Evolutionary conservation across 1,140 invertebrate species (phyloP).

Genomic region (Elymnias hypermnestra): DNA sequence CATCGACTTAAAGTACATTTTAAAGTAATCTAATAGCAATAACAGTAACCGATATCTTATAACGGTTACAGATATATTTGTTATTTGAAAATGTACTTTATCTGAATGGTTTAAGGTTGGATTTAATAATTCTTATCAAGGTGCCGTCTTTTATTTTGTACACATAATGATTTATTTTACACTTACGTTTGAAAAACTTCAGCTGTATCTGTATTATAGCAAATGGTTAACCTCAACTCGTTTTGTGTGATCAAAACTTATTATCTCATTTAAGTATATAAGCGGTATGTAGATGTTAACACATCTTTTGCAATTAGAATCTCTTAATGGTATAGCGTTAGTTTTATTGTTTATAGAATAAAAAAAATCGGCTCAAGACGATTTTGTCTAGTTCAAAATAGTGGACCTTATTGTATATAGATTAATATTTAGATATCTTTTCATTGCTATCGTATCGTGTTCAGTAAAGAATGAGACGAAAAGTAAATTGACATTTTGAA

Average conservation of each 20-base stretch:
- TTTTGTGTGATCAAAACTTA: conserved; percentile 11
- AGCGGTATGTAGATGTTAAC: conserved; percentile 2
- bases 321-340: conserved; percentile 26
- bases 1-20: no score
- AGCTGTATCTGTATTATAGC: not conserved
- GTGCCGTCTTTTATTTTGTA: no score
- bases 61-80: no score
- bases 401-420: conserved; percentile 33
- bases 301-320: conserved; percentile 17
- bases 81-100: no score
- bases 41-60: no score
- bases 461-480: not conserved
- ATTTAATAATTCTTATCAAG: no score
- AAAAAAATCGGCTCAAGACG: conserved; percentile 30
- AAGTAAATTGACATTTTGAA: not conserved
- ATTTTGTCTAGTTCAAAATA: conserved; percentile 32
- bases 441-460: conserved; percentile 1
- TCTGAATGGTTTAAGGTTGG: no score
- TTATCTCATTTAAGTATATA: not conserved
- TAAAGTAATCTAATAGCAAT: no score
- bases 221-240: conserved; percentile 1
- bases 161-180: no score
- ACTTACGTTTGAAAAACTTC: not conserved
- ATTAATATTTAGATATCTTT: conserved; percentile 1
- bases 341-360: conserved; percentile 25